These are phyloP conservation scores for Rhorus exstirpatorius DNA, from an alignment of 2,888 invertebrate genomes.

Conservation along the genomic window DNA sequence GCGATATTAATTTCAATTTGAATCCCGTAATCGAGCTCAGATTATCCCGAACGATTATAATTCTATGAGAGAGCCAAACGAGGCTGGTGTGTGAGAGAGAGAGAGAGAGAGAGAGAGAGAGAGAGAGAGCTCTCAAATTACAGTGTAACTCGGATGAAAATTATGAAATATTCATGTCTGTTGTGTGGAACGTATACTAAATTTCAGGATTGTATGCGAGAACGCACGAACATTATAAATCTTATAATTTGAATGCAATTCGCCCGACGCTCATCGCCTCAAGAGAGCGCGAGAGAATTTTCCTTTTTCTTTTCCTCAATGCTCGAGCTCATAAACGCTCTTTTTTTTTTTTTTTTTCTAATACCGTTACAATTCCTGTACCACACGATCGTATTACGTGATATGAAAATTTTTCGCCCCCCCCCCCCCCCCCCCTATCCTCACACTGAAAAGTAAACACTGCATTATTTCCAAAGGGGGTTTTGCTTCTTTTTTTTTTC, in stretches of 20 bases:
- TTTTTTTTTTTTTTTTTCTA: slow-evolving; percentile 25
- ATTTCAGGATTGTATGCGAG: slow-evolving; percentile 49
- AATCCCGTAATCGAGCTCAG: not conserved
- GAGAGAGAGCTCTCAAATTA: slow-evolving; percentile 60
- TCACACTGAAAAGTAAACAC: too few relatives aligned
- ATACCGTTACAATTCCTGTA: slow-evolving; percentile 38
- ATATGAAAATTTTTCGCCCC: not conserved
- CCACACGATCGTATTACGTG: slow-evolving; percentile 1
- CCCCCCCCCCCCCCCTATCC: too few relatives aligned
- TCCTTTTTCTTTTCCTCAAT: slow-evolving; percentile 41
- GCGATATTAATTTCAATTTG: slow-evolving; percentile 36
- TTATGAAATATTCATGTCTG: slow-evolving; percentile 72
- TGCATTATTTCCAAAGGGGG: too few relatives aligned
- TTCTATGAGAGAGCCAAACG: too few relatives aligned
- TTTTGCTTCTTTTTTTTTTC: too few relatives aligned
- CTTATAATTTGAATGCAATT: slow-evolving; percentile 54
- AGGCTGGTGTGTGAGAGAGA: not conserved
- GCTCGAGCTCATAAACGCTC: slow-evolving; percentile 43
- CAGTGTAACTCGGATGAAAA: slow-evolving; percentile 66
- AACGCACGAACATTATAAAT: slow-evolving; percentile 47
- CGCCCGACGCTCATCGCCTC: slow-evolving; percentile 54
- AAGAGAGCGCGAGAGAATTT: slow-evolving; percentile 5
- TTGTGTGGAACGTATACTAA: slow-evolving; percentile 49
- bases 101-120: slow-evolving; percentile 5
- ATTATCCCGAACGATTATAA: slow-evolving; percentile 39